Conservation (phyloP, 2,888 invertebrate species). For the Diogma glabrata region DNA sequence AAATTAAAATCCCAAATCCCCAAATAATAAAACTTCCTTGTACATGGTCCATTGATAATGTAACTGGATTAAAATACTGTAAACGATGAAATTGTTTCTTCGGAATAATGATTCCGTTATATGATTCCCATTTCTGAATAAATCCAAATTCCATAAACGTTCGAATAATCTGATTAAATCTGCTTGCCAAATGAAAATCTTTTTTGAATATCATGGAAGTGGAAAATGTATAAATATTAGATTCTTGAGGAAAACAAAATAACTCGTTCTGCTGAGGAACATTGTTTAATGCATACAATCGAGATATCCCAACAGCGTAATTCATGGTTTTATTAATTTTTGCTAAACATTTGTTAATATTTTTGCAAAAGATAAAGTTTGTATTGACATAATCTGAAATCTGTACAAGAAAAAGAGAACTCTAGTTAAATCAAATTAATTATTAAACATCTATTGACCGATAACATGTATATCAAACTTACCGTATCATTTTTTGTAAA, state of each 20-base stretch:
- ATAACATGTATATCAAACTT: too few species aligned
- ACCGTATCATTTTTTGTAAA: constrained; percentile 30
- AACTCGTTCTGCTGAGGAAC: constrained; percentile 28
- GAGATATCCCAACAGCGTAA: constrained; percentile 30
- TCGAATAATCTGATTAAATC: constrained; percentile 31
- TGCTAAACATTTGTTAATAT: constrained; percentile 30
- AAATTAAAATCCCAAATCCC: constrained; percentile 10
- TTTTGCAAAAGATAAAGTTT: constrained; percentile 24
- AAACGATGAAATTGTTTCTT: not conserved
- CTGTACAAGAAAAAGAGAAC: constrained; percentile 18
- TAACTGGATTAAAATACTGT: constrained; percentile 5
- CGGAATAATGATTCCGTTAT: too few species aligned
- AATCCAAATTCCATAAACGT: constrained; percentile 33
- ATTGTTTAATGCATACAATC: constrained; percentile 31
- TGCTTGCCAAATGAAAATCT: constrained; percentile 30
- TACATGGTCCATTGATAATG: constrained; percentile 25
- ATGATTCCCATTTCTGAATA: constrained; percentile 34
- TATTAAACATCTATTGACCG: not conserved
- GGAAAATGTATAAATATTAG: constrained; percentile 32
- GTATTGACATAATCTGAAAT: constrained; percentile 20
- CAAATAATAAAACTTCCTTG: constrained; percentile 26
- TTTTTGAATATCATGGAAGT: constrained; percentile 31
- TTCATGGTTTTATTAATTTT: constrained; percentile 23
- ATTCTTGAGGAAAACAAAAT: constrained; percentile 30
- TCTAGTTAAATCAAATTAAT: not conserved